phyloP scores from a whole-genome alignment of 2,797 vertebrate species.

The Danio albolineatus region DNA sequence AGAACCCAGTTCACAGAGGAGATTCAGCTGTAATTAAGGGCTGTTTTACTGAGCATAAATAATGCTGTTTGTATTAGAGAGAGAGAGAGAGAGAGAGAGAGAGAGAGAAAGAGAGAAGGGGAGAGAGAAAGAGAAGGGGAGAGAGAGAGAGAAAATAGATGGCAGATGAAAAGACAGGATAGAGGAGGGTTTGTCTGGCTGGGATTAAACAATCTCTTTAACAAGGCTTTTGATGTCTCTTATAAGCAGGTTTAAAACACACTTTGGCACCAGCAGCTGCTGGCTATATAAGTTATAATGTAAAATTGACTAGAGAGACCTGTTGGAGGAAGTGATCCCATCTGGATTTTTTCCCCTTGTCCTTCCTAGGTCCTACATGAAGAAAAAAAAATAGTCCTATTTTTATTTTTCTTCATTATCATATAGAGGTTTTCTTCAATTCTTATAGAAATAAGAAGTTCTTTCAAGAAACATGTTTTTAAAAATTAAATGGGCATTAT shows the following conservation, averaged over 20 bases:
- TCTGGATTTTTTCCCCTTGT: neutral
- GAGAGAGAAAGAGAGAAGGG: slow-evolving; percentile 58
- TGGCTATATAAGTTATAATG: neutral
- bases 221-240: slow-evolving; percentile 21
- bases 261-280: slow-evolving; percentile 17
- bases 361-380: neutral
- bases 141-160: slow-evolving; percentile 16
- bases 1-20: slow-evolving; percentile 85
- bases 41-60: slow-evolving; percentile 99
- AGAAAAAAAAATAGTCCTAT: too few relatives aligned
- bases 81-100: slow-evolving; percentile 74
- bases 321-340: neutral
- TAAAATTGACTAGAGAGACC: neutral
- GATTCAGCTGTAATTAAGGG: slow-evolving; percentile 99
- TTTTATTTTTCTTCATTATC: too few relatives aligned
- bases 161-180: slow-evolving; percentile 51
- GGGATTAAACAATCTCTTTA: slow-evolving; percentile 25
- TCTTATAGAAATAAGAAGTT: too few relatives aligned
- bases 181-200: slow-evolving; percentile 39
- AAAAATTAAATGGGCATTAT: too few relatives aligned
- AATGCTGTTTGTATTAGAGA: slow-evolving; percentile 98
- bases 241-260: slow-evolving; percentile 30
- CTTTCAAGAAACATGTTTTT: too few relatives aligned
- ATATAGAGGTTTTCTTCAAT: too few relatives aligned
- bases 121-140: slow-evolving; percentile 13